Conservation (phyloP, 2,113 vertebrate genomes). For the Hypocryptadius cinnamomeus region DNA sequence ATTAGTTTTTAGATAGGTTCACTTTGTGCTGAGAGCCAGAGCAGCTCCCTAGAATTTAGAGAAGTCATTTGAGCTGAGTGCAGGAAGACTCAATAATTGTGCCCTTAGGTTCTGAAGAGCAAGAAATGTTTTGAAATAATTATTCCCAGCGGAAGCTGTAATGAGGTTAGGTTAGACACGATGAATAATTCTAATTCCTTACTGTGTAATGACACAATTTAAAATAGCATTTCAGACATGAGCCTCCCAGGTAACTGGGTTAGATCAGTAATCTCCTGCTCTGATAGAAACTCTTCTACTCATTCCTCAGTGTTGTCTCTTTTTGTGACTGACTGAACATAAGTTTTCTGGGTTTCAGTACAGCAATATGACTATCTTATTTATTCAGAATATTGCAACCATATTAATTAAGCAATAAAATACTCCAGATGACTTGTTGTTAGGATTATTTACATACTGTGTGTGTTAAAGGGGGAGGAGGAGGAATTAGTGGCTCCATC, state of each 20-base stretch:
- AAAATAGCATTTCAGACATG: neutral
- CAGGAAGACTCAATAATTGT: neutral
- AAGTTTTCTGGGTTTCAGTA: neutral
- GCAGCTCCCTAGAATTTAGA: neutral
- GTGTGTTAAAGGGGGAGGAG: neutral
- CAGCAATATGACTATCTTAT: neutral
- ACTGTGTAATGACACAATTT: constrained; percentile 38
- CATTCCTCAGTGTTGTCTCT: neutral
- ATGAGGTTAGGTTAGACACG: constrained; percentile 41
- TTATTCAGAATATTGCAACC: constrained; percentile 55
- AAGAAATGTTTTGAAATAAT: constrained; percentile 14
- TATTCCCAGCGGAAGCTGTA: neutral
- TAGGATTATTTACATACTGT: constrained; percentile 36
- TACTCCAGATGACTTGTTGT: constrained; percentile 47
- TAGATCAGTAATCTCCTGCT: neutral
- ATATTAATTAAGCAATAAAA: constrained; percentile 64
- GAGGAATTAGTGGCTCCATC: neutral
- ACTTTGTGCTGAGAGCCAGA: neutral
- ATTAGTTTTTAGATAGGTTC: neutral
- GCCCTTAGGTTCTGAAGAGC: constrained; percentile 9
- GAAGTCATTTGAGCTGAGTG: neutral
- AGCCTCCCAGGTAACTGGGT: constrained; percentile 14
- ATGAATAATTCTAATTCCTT: constrained; percentile 25
- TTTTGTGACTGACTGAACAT: neutral
- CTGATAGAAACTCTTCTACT: neutral